Conservation (phyloP, 2,113 vertebrate species). For the Odocoileus hemionus region DNA sequence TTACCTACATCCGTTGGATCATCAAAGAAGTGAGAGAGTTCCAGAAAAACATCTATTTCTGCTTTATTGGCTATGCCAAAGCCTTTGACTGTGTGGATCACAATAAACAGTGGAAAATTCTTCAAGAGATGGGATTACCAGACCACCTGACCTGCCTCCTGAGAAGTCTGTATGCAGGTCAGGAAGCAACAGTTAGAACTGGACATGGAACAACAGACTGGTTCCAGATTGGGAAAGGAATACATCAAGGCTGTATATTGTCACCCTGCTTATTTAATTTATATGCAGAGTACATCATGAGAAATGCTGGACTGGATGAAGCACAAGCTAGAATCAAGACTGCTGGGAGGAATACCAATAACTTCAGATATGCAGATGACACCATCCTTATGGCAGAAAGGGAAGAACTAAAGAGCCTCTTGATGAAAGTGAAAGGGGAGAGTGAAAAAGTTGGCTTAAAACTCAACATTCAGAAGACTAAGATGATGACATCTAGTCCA, state of each 20-base stretch:
- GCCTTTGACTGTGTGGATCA: background rate
- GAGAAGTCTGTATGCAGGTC: background rate
- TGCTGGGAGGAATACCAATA: background rate
- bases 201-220: background rate
- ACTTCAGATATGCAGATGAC: background rate
- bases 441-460: background rate
- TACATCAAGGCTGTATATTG: background rate
- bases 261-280: background rate
- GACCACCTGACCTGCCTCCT: background rate
- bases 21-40: background rate
- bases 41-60: background rate
- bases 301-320: background rate
- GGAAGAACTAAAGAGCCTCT: background rate
- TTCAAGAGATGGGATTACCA: background rate
- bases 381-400: background rate
- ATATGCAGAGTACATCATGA: background rate
- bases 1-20: accelerated
- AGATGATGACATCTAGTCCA: background rate
- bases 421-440: background rate
- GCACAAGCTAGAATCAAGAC: background rate
- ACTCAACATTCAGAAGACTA: background rate
- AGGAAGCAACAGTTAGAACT: background rate
- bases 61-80: background rate
- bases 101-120: background rate
- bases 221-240: background rate